Conservation (phyloP, 1,140 invertebrate genomes). For the Drosophila kikkawai region DNA sequence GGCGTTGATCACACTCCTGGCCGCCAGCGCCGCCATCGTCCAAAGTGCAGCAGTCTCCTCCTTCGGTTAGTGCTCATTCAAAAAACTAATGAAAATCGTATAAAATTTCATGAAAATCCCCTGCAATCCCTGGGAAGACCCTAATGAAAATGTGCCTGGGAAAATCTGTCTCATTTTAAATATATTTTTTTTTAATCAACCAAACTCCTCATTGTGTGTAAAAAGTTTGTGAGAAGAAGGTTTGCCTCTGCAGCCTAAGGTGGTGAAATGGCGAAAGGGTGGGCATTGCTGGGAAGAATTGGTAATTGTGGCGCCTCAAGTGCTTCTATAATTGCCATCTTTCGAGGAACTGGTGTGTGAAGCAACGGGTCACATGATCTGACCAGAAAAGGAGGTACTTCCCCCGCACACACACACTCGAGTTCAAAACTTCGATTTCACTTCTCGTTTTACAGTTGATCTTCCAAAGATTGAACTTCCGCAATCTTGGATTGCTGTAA, state of each 20-base stretch:
- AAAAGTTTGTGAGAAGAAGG: conserved; percentile 42
- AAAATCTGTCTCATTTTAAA: conserved; percentile 15
- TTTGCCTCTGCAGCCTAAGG: neutral
- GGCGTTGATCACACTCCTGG: conserved; percentile 57
- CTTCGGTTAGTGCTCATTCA: conserved; percentile 61
- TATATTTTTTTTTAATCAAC: conserved; percentile 17
- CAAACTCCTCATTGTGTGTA: conserved; percentile 44
- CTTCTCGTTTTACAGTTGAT: conserved; percentile 11
- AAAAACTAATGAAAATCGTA: conserved; percentile 7
- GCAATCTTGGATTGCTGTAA: conserved; percentile 9
- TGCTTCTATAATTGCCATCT: conserved; percentile 23
- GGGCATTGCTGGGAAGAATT: conserved; percentile 5
- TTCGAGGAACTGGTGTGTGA: conserved; percentile 31
- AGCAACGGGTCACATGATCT: conserved; percentile 25
- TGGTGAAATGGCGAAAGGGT: conserved; percentile 25
- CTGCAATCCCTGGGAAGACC: neutral
- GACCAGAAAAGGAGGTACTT: conserved; percentile 18
- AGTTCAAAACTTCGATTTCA: conserved; percentile 36
- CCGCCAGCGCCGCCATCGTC: conserved; percentile 66
- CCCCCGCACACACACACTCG: conserved; percentile 9
- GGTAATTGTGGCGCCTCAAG: conserved; percentile 25
- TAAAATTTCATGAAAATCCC: neutral
- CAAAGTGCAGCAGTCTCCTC: conserved; percentile 70
- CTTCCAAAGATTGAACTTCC: conserved; percentile 25
- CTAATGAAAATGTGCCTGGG: conserved; percentile 22